A percentile compares a stretch with the other conserved stretches of the same genome.
Conservation (phyloP, 2,113 vertebrate genomes). For the Tyto alba region DNA sequence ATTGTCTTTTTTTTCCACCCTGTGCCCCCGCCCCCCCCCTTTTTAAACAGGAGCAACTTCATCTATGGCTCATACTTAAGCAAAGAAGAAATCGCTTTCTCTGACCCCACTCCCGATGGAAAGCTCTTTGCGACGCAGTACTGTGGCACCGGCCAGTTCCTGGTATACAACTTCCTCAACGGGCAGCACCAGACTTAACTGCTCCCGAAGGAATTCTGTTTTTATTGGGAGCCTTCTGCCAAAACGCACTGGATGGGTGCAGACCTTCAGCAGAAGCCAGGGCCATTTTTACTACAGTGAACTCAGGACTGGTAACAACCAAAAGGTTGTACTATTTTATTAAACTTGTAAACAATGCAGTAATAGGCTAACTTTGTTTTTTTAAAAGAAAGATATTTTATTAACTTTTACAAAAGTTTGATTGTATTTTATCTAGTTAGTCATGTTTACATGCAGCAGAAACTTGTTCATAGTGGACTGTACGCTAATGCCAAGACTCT, state of each 20-base stretch:
- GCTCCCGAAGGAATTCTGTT: background rate
- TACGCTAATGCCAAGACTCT: slow-evolving; percentile 76
- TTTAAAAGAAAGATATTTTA: slow-evolving; percentile 79
- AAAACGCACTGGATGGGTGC: background rate
- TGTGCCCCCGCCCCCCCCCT: too few relatives aligned
- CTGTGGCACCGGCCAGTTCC: slow-evolving; percentile 93
- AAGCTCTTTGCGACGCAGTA: slow-evolving; percentile 96
- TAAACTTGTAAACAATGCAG: slow-evolving; percentile 80
- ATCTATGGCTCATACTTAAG: slow-evolving; percentile 95
- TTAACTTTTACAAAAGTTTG: slow-evolving; percentile 80
- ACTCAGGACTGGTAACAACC: slow-evolving; percentile 82
- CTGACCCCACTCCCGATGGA: slow-evolving; percentile 96
- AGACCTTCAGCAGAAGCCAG: slow-evolving; percentile 69
- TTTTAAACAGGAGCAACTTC: slow-evolving; percentile 89
- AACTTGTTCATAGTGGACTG: slow-evolving; percentile 82
- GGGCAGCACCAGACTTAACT: slow-evolving; percentile 72
- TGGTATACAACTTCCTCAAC: slow-evolving; percentile 98
- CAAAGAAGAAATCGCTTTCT: slow-evolving; percentile 98
- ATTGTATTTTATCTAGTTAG: slow-evolving; percentile 83
- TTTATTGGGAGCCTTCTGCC: slow-evolving; percentile 31
- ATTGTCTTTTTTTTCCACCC: background rate
- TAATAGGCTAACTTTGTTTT: slow-evolving; percentile 77
- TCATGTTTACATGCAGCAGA: slow-evolving; percentile 84
- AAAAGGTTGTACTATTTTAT: slow-evolving; percentile 76
- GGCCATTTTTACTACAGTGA: slow-evolving; percentile 72